Evolutionary conservation across 2,888 invertebrate species (phyloP), one percentile per base, ranked within the genome.

Genomic region (Octodonta nipae): DNA sequence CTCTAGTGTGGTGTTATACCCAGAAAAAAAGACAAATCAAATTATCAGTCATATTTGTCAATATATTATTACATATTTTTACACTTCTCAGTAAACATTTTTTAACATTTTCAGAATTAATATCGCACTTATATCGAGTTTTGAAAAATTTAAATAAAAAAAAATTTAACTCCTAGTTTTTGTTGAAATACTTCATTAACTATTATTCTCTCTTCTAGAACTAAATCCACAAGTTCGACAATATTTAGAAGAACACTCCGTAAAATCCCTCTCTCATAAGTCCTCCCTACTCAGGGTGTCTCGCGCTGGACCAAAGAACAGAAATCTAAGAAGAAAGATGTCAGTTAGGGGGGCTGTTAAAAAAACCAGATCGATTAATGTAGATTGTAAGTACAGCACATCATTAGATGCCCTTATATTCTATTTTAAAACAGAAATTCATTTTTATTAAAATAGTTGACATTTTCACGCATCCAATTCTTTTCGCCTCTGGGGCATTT

Each of bases 311-410:
- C 52, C 60, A 2, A 64, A 71, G 12, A 69, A 73, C 26, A 68
- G 72, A 17, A 63, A 67, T 35, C 49, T 43, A 15, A 71, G 75
- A 26, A 68, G 86, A 1, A 74, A 78, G 51, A 80, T 88, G 78
- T 88, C 87, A 0, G 83, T 92, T 12, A 79, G 81, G 49, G 93
- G 93, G 32, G 89, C 92, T 25, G 89, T 93, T 37, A 85, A 86
- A 63, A 84, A 92, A 57, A 92, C 92, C 0, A 69, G 92, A 44
- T 89, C 91, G 7, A 93, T 93, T 41, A 87, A 87, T 53, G 81
- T 89, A 5, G 89, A 85, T 58, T 78, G 85, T 85, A 63, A 71
- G 80, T 73, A 39, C 34, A 10, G 7, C 29, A 16, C 14, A 28
- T 13, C 4, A 6, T 7, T 28, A 7, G 11, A 22, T 12, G 20